These are phyloP conservation scores for Drosophila kambysellisi DNA, from an alignment of 2,888 invertebrate species.

Conservation along the genomic window DNA sequence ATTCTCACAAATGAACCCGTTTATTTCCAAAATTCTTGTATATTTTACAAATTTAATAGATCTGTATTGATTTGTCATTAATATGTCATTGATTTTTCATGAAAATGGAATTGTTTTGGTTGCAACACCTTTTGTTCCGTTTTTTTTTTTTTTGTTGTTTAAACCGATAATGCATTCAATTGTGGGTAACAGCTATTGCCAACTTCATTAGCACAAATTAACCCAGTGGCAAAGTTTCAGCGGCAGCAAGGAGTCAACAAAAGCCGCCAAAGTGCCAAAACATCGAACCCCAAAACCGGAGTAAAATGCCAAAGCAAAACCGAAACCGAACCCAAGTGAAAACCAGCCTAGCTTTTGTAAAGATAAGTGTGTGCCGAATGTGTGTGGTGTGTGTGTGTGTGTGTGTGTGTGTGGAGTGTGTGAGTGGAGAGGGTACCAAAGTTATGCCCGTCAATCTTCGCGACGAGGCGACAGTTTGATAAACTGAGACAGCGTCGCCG, in stretches of 20 bases:
- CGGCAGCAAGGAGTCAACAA: constrained; percentile 23
- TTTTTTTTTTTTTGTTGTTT: too few species aligned
- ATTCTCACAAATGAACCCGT: background rate
- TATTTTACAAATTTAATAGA: background rate
- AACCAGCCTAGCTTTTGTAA: constrained; percentile 16
- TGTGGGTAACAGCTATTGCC: constrained; percentile 15
- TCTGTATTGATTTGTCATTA: background rate
- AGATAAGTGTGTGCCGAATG: constrained; percentile 1
- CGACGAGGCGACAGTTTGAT: constrained; percentile 73
- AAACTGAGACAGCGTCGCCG: constrained; percentile 62
- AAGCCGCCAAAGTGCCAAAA: constrained; percentile 18
- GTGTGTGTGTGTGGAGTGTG: background rate
- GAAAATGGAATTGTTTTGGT: background rate
- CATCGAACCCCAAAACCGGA: constrained; percentile 10
- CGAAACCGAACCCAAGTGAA: constrained; percentile 10
- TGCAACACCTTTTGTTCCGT: background rate
- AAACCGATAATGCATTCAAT: background rate
- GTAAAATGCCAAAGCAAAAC: constrained; percentile 5
- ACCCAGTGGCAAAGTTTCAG: constrained; percentile 30
- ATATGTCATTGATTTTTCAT: background rate
- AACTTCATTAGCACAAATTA: constrained; percentile 56
- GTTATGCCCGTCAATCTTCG: constrained; percentile 73
- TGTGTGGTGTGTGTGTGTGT: background rate
- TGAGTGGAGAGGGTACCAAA: constrained; percentile 32
- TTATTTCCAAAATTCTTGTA: background rate